Percentiles rank a stretch among this genome's conserved stretches.
Evolutionary conservation across 2,888 invertebrate species (phyloP).

Genomic region (Meteorus colon): DNA sequence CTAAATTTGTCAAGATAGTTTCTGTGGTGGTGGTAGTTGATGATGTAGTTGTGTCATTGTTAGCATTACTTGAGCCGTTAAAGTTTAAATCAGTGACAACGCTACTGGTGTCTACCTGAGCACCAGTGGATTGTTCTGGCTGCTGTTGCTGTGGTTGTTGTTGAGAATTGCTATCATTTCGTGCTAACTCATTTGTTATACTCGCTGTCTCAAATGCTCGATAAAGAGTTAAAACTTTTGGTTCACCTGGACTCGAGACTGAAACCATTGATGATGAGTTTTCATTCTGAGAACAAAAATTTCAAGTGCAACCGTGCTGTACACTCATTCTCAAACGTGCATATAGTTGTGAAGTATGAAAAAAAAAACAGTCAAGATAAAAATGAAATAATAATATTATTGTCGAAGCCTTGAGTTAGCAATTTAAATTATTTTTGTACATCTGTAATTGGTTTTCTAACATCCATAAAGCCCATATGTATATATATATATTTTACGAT

Average conservation of each 20-base stretch:
- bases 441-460: not conserved
- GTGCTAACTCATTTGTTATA: slow-evolving; percentile 65
- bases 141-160: slow-evolving; percentile 50
- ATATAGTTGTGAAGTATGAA: slow-evolving; percentile 22
- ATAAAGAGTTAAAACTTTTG: slow-evolving; percentile 68
- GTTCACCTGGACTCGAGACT: slow-evolving; percentile 67
- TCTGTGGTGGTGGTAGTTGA: slow-evolving; percentile 33
- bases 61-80: slow-evolving; percentile 66
- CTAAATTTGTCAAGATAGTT: slow-evolving; percentile 53
- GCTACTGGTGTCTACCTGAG: slow-evolving; percentile 65
- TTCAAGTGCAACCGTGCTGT: slow-evolving; percentile 62
- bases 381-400: not conserved
- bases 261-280: slow-evolving; percentile 61
- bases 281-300: slow-evolving; percentile 68
- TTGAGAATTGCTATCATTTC: slow-evolving; percentile 41
- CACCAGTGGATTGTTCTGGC: slow-evolving; percentile 57
- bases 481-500: not conserved
- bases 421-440: not conserved
- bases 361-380: slow-evolving; percentile 5
- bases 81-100: slow-evolving; percentile 56
- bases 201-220: slow-evolving; percentile 68
- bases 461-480: not conserved
- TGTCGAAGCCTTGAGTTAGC: not conserved
- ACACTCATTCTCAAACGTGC: slow-evolving; percentile 50
- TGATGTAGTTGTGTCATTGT: slow-evolving; percentile 67